Base-by-base conservation (phyloP, 1,140 invertebrate species). In the Elysia chlorotica region DNA sequence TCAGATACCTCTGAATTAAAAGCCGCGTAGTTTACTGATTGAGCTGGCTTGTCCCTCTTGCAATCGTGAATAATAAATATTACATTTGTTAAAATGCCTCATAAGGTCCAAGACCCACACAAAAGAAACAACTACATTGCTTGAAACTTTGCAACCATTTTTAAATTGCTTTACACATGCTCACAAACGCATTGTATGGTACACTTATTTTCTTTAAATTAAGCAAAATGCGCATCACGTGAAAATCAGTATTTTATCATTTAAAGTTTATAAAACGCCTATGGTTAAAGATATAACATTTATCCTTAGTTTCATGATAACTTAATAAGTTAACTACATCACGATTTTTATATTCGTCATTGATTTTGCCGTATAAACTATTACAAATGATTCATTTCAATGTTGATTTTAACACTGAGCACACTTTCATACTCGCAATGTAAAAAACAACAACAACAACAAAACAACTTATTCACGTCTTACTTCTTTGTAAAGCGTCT, bases 401-500 rank as follows among this genome's bases (percentile, higher is more conserved):
- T 48, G n/a, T 14, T 14, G n/a, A 48, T n/a, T 14, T 48, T 48
- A 48, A n/a, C n/a, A 14, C n/a, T 48, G n/a, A 48, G n/a, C 41
- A 48, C 41, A 48, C n/a, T 14, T 14, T 48, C n/a, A 14, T 48
- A 10, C 41, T 14, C 41, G n/a, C n/a, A 48, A 48, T 48, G 10
- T n/a, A 48, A 48, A n/a, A 48, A 14, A 14, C 41, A 48, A 14
- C 10, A 14, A 14, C 28, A 65, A 21, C 35, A 4, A 36, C 1
- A 30, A 21, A 65, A 21, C 38, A 1, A 36, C 28, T 65, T n/a
- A 65, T 2, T 65, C 19, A 56, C 6, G 1, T 19, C n/a, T 3
- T 59, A 83, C 82, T 54, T 86, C 78, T 21, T 87, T 76, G 68
- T 83, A 82, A 31, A 82, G 82, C 19, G 82, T 66, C 54, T 77